Percentiles rank a stretch among this genome's conserved stretches.
Conservation (phyloP, 2,113 vertebrate genomes). For the Microcebus ravelobensis region DNA sequence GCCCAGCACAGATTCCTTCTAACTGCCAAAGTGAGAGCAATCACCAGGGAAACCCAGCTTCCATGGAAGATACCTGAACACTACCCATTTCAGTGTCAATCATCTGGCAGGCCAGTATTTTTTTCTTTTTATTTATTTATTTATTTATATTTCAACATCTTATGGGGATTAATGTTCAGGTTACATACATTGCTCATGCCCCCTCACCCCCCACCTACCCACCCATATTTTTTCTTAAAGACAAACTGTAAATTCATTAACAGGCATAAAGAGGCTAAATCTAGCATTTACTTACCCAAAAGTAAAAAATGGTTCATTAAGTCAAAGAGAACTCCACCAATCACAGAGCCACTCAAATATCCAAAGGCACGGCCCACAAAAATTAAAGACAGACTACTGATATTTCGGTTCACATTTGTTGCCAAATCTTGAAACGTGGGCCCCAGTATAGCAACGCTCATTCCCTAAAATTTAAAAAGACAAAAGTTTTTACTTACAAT, state of each 20-base stretch:
- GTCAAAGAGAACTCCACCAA: constrained; percentile 93
- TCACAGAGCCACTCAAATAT: constrained; percentile 92
- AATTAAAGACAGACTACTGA: constrained; percentile 94
- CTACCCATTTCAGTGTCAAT: not conserved
- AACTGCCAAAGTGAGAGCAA: not conserved
- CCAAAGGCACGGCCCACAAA: constrained; percentile 93
- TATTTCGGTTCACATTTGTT: constrained; percentile 89
- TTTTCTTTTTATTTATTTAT: not conserved
- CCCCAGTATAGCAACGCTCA: constrained; percentile 93
- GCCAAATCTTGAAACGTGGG: constrained; percentile 95
- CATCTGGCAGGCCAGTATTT: not conserved
- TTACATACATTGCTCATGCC: too few relatives aligned
- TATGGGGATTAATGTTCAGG: too few relatives aligned
- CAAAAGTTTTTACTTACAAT: constrained; percentile 3
- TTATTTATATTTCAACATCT: too few relatives aligned
- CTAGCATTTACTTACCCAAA: constrained; percentile 87
- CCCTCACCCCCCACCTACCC: too few relatives aligned
- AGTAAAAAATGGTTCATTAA: constrained; percentile 89
- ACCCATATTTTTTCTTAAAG: not conserved
- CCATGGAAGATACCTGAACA: not conserved
- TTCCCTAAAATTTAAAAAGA: constrained; percentile 86
- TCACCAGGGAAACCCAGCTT: not conserved
- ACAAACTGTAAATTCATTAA: not conserved
- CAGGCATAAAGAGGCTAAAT: not conserved
- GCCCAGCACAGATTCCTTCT: too few relatives aligned